Percentiles rank a stretch among this genome's conserved stretches.
Evolutionary conservation across 2,113 vertebrate species (phyloP).

Genomic region (Gambusia affinis): DNA sequence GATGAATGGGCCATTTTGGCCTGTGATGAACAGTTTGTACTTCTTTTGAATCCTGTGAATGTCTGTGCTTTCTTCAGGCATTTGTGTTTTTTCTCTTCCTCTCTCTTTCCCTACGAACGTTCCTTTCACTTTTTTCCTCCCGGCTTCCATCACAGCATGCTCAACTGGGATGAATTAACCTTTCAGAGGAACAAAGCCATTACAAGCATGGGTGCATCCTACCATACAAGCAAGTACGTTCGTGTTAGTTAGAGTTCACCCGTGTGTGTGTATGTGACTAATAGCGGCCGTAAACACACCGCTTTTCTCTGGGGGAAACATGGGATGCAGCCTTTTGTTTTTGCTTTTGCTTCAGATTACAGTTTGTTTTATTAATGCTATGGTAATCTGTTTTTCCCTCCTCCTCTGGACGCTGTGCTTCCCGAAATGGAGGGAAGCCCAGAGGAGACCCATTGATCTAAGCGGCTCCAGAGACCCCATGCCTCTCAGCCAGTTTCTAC

Average conservation of each 20-base stretch:
- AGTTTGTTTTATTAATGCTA: conserved; percentile 77
- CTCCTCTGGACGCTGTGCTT: conserved; percentile 43
- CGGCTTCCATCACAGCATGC: conserved; percentile 40
- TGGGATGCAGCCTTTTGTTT: conserved; percentile 71
- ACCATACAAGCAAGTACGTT: conserved; percentile 20
- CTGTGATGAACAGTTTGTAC: neutral
- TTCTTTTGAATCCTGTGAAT: conserved; percentile 1
- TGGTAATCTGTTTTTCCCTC: conserved; percentile 68
- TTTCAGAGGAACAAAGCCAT: conserved; percentile 72
- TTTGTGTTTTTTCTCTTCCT: conserved; percentile 7
- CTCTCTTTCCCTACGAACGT: conserved; percentile 5
- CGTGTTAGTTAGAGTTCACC: conserved; percentile 5
- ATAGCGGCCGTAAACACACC: conserved; percentile 7
- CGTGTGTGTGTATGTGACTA: conserved; percentile 17
- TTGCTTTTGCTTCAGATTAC: conserved; percentile 73
- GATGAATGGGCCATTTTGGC: neutral
- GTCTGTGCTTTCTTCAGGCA: conserved; percentile 7
- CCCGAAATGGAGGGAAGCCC: conserved; percentile 52
- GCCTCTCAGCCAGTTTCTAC: conserved; percentile 63
- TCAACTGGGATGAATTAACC: conserved; percentile 67
- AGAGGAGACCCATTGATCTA: conserved; percentile 69
- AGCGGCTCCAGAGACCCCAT: conserved; percentile 59
- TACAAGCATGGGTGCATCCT: conserved; percentile 69
- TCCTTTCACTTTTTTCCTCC: conserved; percentile 2
- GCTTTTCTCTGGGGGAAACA: conserved; percentile 65